Evolutionary conservation across 1,140 invertebrate species (phyloP).

Genomic region (Acarapis woodi): DNA sequence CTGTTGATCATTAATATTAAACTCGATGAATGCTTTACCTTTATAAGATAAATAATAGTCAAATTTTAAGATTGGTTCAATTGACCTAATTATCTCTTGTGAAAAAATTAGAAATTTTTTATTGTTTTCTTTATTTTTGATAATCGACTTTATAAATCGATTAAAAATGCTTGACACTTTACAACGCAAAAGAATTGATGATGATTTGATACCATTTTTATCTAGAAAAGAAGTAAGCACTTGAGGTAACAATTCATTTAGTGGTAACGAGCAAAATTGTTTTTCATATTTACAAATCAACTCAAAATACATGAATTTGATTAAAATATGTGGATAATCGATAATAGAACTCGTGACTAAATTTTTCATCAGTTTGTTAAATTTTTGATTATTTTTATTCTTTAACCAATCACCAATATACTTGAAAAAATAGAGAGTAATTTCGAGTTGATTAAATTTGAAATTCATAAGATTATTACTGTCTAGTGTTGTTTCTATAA

Average conservation of each 20-base stretch:
- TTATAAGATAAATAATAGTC: too few relatives aligned
- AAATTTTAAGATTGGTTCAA: too few relatives aligned
- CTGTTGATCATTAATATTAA: too few relatives aligned
- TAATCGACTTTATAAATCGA: conserved; percentile 22
- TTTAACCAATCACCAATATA: conserved; percentile 24
- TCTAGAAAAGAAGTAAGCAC: conserved; percentile 21
- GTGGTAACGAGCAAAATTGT: conserved; percentile 20
- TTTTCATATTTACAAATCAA: conserved; percentile 22
- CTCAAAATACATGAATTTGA: conserved; percentile 8
- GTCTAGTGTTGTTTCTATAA: conserved; percentile 3
- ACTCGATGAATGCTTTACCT: too few relatives aligned
- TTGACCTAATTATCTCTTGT: conserved; percentile 21
- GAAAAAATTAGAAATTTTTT: conserved; percentile 19
- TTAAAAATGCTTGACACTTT: conserved; percentile 24
- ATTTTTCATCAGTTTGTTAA: conserved; percentile 3
- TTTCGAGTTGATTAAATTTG: conserved; percentile 23
- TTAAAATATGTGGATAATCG: neutral
- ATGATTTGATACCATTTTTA: conserved; percentile 22
- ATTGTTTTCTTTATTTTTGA: conserved; percentile 12
- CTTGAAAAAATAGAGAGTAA: conserved; percentile 24
- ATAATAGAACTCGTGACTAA: conserved; percentile 16
- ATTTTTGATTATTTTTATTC: conserved; percentile 4
- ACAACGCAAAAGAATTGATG: conserved; percentile 21
- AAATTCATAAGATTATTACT: conserved; percentile 5
- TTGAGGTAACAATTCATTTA: conserved; percentile 4